These are phyloP conservation scores for Psilopogon haemacephalus DNA, from an alignment of 2,113 vertebrate genomes.

Conservation along the genomic window DNA sequence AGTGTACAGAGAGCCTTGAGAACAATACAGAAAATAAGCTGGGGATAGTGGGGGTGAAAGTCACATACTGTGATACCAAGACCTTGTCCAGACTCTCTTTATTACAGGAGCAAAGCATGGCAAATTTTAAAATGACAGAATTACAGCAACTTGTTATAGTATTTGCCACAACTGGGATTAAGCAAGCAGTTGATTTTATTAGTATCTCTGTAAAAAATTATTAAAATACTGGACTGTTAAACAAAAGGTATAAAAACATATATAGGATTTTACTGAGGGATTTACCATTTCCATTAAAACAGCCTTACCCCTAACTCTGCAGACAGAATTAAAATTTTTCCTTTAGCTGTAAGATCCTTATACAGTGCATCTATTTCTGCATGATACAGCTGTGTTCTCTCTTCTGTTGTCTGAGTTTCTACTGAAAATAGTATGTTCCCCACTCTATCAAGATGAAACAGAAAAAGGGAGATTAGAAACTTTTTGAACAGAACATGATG, in stretches of 20 bases:
- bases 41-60: no score
- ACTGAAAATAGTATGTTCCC: conserved; percentile 97
- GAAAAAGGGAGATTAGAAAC: background rate
- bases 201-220: background rate
- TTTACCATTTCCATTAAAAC: background rate
- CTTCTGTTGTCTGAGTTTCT: conserved; percentile 96
- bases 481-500: background rate
- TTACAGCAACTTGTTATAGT: background rate
- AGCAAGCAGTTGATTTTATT: background rate
- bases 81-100: background rate
- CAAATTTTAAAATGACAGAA: background rate
- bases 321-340: conserved; percentile 90
- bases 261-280: background rate
- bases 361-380: conserved; percentile 95
- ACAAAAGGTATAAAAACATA: background rate
- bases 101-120: background rate
- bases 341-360: conserved; percentile 94
- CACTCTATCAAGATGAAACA: conserved; percentile 76
- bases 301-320: conserved; percentile 89
- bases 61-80: background rate
- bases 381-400: conserved; percentile 94
- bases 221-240: background rate
- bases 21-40: background rate
- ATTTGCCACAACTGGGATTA: background rate
- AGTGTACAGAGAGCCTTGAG: background rate